A percentile compares a stretch with the other conserved stretches of the same genome.
Conservation (phyloP, 2,888 invertebrate species). For the Acleris cristana region DNA sequence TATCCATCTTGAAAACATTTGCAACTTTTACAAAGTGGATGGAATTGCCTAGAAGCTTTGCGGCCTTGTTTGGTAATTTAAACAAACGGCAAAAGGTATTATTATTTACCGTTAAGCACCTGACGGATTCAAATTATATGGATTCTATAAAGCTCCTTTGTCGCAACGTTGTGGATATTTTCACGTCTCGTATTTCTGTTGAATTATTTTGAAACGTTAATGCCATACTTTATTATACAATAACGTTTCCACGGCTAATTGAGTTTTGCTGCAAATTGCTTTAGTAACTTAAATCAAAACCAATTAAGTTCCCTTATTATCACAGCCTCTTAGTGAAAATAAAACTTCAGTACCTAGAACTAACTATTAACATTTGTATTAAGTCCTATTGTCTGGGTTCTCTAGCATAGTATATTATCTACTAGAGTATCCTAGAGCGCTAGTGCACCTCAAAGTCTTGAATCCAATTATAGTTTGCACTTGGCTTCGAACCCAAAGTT, state of each 20-base stretch:
- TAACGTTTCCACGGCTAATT: neutral
- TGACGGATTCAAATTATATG: slow-evolving; percentile 22
- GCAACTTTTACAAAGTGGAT: slow-evolving; percentile 33
- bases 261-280: neutral
- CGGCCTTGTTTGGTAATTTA: slow-evolving; percentile 35
- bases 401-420: neutral
- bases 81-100: slow-evolving; percentile 33
- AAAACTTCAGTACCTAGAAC: too few relatives aligned
- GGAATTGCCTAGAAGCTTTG: slow-evolving; percentile 30
- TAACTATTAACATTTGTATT: too few relatives aligned
- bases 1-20: slow-evolving; percentile 33
- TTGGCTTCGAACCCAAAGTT: slow-evolving; percentile 51
- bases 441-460: slow-evolving; percentile 41
- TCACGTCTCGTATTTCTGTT: slow-evolving; percentile 6
- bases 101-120: slow-evolving; percentile 27
- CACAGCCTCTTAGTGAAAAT: too few relatives aligned
- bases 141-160: slow-evolving; percentile 19
- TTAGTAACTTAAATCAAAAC: too few relatives aligned
- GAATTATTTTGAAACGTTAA: neutral
- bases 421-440: slow-evolving; percentile 2
- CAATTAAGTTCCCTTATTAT: too few relatives aligned
- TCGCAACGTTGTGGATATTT: slow-evolving; percentile 3
- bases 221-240: slow-evolving; percentile 4
- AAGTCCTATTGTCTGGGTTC: neutral
- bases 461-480: slow-evolving; percentile 52